Base-by-base conservation (phyloP, 2,888 invertebrate genomes). In the Patella depressa region DNA sequence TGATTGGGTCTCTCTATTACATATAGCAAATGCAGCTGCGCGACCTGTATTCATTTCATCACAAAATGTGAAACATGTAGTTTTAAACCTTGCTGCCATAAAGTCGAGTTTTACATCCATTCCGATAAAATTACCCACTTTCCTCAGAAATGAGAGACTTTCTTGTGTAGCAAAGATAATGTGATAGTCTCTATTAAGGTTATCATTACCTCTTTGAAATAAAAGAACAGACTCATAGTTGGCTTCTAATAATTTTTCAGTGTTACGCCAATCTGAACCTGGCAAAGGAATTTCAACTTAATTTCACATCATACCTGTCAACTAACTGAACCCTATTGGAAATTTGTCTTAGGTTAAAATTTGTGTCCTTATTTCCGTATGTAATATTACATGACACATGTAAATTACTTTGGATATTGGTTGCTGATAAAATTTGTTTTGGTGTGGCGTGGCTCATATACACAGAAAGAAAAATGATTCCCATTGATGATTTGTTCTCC, bases 241-340 rank as follows among this genome's bases (percentile, higher is more conserved):
- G 12, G n/a, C 14, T 29, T 76, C 76, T 34, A 76, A 59, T n/a
- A 73, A n/a, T 76, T 76, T 76, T 74, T 53, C 72, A 54, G 72
- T 53, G 34, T 54, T 73, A 14, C 76, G 24, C 76, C 76, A 76
- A 34, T 76, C 76, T 24, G 76, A 76, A 34, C 72, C 72, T 19
- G 34, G 29, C 55, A 72, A 34, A 53, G 19, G 76, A 19, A 53
- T n/a, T 9, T 72, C 55, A 73, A 15, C 11, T 19, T 12, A 19
- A n/a, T 59, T 59, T 59, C 17, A 59, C 17, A 59, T n/a, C 17
- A 59, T 59, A n/a, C 15, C 19, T 59, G 17, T 59, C 59, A n/a
- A 59, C 59, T 14, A 59, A 59, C 17, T 59, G 17, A n/a, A 59
- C 17, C 12, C 59, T 59, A 14, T 59, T 59, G 17, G n/a, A n/a